Evolutionary conservation across 2,797 vertebrate species (phyloP).

Genomic region (Spheniscus humboldti): DNA sequence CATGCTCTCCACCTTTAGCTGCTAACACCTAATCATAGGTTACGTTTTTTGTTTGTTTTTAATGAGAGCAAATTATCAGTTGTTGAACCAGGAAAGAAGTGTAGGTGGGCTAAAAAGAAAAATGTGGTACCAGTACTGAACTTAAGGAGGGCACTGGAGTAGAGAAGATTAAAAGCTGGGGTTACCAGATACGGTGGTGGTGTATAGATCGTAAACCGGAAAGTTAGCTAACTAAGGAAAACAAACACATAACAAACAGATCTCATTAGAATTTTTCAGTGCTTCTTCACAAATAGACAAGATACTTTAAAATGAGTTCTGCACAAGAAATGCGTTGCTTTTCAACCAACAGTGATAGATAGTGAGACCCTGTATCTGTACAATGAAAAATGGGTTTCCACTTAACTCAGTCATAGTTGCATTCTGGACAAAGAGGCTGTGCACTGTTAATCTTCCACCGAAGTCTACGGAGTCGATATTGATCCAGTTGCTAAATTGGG

Average conservation of each 20-base stretch:
- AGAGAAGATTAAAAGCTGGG: background rate
- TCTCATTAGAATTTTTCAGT: background rate
- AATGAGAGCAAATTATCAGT: background rate
- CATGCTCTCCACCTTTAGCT: background rate
- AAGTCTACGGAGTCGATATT: background rate
- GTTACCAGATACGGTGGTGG: background rate
- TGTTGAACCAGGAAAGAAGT: background rate
- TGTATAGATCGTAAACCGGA: background rate
- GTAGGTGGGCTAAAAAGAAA: background rate
- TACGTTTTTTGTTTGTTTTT: background rate
- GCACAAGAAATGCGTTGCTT: background rate
- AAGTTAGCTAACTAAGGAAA: background rate
- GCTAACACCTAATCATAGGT: background rate
- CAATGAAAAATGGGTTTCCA: background rate
- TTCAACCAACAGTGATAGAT: background rate
- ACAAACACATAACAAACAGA: background rate
- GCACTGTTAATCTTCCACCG: background rate
- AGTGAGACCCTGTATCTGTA: background rate
- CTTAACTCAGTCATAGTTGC: background rate
- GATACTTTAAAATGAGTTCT: background rate
- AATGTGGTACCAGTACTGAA: background rate
- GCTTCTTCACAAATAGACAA: background rate
- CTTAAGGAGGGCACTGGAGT: too few species aligned
- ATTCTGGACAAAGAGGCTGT: background rate
- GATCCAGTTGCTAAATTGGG: background rate